These are phyloP conservation scores for Eptatretus atami DNA, from an alignment of 2,797 vertebrate genomes.

Conservation along the genomic window DNA sequence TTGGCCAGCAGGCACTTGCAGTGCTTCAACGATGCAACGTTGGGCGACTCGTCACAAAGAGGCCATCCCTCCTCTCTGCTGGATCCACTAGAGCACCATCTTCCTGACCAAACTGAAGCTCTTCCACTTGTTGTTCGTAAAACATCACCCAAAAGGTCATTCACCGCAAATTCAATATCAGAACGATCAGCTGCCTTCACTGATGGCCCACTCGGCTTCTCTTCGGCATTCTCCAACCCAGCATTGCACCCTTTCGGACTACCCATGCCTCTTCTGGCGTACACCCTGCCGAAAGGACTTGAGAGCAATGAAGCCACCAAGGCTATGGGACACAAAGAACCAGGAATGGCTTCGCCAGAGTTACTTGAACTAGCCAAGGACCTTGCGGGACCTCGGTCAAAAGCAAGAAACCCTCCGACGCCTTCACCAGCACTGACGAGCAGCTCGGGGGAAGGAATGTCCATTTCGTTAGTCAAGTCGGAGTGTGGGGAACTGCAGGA, in stretches of 20 bases:
- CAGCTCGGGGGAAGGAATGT: neutral
- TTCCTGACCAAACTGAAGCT: slow-evolving; percentile 7
- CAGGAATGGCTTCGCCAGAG: neutral
- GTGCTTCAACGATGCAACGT: neutral
- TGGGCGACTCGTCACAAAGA: no score
- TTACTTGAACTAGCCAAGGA: slow-evolving; percentile 4
- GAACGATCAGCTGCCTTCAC: neutral
- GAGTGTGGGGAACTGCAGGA: slow-evolving; percentile 13
- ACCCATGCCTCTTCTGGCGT: neutral
- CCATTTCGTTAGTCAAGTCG: neutral
- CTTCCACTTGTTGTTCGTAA: slow-evolving; percentile 12
- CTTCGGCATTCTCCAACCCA: neutral
- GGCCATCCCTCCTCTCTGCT: no score
- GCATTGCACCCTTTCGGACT: neutral
- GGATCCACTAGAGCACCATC: neutral
- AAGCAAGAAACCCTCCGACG: neutral
- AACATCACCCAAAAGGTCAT: slow-evolving; percentile 4
- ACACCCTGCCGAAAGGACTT: neutral
- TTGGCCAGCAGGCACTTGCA: neutral
- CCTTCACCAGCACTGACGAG: neutral
- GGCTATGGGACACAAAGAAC: neutral
- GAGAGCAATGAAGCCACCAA: neutral
- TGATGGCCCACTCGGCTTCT: neutral
- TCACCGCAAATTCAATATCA: neutral
- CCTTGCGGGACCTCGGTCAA: neutral